Conservation (phyloP, 2,888 invertebrate genomes). For the Punctoribates punctum region DNA sequence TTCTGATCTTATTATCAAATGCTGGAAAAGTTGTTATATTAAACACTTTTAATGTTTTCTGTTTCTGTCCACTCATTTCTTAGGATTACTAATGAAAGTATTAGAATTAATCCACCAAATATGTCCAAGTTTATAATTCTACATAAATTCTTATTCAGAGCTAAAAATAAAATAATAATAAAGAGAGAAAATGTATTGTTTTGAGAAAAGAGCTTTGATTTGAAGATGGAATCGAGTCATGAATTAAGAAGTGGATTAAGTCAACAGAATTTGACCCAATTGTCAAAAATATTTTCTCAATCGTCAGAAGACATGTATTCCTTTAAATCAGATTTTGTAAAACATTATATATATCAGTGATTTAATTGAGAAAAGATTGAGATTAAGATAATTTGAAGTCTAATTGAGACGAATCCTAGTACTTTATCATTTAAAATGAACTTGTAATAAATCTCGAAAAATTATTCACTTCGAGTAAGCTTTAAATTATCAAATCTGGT, state of each 20-base stretch:
- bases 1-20: too few relatives aligned
- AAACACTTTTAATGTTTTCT: too few relatives aligned
- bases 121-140: too few relatives aligned
- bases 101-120: too few relatives aligned
- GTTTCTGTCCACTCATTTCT: too few relatives aligned
- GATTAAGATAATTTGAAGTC: background rate
- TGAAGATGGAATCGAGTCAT: background rate
- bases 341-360: background rate
- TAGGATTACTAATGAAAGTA: too few relatives aligned
- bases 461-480: background rate
- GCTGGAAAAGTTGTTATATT: too few relatives aligned
- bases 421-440: background rate
- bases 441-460: background rate
- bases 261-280: background rate
- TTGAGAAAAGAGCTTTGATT: background rate
- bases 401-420: background rate
- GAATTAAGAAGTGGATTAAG: background rate
- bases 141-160: too few relatives aligned
- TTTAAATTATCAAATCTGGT: background rate
- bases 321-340: background rate
- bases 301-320: background rate
- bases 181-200: background rate
- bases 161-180: background rate
- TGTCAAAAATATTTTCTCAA: constrained; percentile 10
- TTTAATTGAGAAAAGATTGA: background rate